Evolutionary conservation across 2,113 vertebrate genomes (phyloP).

Genomic region (Leucoraja erinaceus): DNA sequence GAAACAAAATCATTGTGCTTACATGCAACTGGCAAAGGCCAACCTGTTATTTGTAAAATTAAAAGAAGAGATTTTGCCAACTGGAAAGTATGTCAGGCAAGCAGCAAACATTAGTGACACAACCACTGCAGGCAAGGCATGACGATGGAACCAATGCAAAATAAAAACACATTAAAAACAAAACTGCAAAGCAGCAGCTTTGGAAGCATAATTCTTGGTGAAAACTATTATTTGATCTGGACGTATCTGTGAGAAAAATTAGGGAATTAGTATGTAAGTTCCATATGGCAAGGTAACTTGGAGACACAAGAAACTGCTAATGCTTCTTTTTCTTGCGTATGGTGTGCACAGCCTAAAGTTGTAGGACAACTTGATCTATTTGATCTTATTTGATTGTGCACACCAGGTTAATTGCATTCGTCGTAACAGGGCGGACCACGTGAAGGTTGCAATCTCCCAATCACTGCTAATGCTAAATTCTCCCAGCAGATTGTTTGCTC

Average conservation of each 20-base stretch:
- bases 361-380: too few species aligned
- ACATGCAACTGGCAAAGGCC: conserved; percentile 59
- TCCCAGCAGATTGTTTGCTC: too few species aligned
- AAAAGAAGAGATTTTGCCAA: conserved; percentile 55
- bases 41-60: conserved; percentile 61
- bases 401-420: too few species aligned
- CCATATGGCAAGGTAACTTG: background rate
- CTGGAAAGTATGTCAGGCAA: conserved; percentile 63
- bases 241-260: background rate
- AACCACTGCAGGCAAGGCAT: background rate
- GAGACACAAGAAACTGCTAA: too few species aligned
- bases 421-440: too few species aligned
- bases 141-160: conserved; percentile 12
- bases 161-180: background rate
- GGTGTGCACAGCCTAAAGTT: too few species aligned
- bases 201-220: background rate
- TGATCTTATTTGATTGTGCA: too few species aligned
- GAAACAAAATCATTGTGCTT: conserved; percentile 14
- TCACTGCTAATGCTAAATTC: too few species aligned
- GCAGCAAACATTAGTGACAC: conserved; percentile 57
- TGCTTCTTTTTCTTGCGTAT: too few species aligned
- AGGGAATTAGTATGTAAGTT: background rate
- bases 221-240: background rate
- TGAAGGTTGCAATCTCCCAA: too few species aligned
- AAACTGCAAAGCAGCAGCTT: background rate